phyloP scores from a whole-genome alignment of 2,888 invertebrate species.

The Ypsolopha scabrella region DNA sequence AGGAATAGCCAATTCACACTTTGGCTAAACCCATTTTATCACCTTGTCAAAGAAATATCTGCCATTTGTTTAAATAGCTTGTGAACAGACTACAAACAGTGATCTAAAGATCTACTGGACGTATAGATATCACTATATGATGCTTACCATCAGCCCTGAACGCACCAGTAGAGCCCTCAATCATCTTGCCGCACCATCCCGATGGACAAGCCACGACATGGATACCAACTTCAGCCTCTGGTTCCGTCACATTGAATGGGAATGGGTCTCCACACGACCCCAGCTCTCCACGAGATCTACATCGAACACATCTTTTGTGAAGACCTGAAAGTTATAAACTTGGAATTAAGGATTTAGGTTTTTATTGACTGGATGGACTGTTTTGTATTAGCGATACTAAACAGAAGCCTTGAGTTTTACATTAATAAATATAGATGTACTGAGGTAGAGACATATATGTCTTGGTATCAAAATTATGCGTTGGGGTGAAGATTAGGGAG shows the following conservation, averaged over 20 bases:
- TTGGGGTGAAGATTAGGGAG: too few species aligned
- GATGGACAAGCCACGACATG: slow-evolving; percentile 86
- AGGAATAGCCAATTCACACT: too few species aligned
- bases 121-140: background rate
- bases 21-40: too few species aligned
- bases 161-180: slow-evolving; percentile 80
- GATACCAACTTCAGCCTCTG: slow-evolving; percentile 78
- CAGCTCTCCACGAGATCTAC: slow-evolving; percentile 87
- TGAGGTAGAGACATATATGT: too few species aligned
- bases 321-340: slow-evolving; percentile 63
- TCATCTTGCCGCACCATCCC: slow-evolving; percentile 93
- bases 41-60: too few species aligned
- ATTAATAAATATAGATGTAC: too few species aligned
- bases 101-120: too few species aligned
- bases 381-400: background rate
- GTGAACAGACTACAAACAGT: too few species aligned
- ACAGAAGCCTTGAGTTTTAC: too few species aligned
- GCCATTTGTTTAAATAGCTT: too few species aligned
- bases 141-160: slow-evolving; percentile 81
- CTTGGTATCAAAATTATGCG: too few species aligned
- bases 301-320: slow-evolving; percentile 82
- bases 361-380: too few species aligned
- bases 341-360: background rate
- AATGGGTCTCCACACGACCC: slow-evolving; percentile 93
- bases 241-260: slow-evolving; percentile 80